phyloP scores from a whole-genome alignment of 2,113 vertebrate species.

The Oenanthe oenanthe region DNA sequence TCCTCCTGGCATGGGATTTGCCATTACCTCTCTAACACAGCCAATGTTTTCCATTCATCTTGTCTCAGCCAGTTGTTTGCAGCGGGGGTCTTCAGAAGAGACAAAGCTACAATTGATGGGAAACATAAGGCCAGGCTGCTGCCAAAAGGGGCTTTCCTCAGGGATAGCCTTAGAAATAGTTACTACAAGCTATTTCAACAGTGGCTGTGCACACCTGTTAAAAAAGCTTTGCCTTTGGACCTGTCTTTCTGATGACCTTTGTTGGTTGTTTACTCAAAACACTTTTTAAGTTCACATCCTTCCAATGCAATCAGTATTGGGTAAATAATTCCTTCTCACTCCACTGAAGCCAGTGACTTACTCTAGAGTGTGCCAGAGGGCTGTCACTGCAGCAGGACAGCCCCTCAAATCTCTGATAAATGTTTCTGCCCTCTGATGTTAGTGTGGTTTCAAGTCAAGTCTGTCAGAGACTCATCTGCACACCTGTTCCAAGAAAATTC shows the following conservation, averaged over 20 bases:
- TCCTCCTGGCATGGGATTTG: slow-evolving; percentile 45
- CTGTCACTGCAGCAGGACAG: neutral
- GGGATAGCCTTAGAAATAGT: neutral
- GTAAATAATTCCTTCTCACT: neutral
- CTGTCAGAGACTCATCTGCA: neutral
- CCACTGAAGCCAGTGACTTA: neutral
- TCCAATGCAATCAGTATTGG: neutral
- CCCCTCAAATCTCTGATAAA: neutral
- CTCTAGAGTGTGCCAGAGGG: neutral
- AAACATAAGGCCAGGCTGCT: slow-evolving; percentile 22
- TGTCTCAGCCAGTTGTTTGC: slow-evolving; percentile 47
- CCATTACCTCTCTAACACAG: slow-evolving; percentile 14
- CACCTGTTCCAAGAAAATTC: neutral
- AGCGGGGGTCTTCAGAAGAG: slow-evolving; percentile 23
- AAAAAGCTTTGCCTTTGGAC: neutral
- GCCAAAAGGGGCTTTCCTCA: slow-evolving; percentile 17
- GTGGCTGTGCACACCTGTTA: neutral
- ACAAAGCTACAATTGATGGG: slow-evolving; percentile 53
- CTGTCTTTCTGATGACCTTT: neutral
- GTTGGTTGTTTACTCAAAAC: neutral
- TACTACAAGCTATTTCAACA: neutral
- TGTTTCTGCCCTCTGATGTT: neutral
- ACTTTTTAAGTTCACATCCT: neutral
- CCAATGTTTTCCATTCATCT: slow-evolving; percentile 44
- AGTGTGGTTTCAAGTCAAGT: neutral